These are phyloP conservation scores for Drosophila persimilis DNA, from an alignment of 1,140 invertebrate species.

Conservation along the genomic window DNA sequence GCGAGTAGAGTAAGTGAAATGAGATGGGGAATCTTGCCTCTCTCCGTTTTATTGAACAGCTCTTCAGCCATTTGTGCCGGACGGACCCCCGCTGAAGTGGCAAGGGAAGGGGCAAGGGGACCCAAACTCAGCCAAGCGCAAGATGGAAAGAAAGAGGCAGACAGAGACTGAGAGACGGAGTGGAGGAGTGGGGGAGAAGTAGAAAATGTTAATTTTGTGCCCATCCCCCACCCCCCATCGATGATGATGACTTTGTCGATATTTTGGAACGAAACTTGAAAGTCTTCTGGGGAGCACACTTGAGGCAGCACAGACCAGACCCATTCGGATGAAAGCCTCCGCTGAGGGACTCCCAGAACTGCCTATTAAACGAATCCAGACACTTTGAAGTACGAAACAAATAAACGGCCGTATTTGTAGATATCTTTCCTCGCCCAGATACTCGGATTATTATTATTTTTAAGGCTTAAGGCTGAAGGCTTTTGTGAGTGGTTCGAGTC, in stretches of 20 bases:
- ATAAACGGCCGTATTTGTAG: neutral
- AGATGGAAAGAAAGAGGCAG: constrained; percentile 5
- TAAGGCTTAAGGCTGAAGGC: constrained; percentile 1
- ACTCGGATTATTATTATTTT: constrained; percentile 3
- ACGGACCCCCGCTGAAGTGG: constrained; percentile 51
- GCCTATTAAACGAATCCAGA: too few species aligned
- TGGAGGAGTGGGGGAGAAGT: neutral
- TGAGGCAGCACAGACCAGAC: too few species aligned
- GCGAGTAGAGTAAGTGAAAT: constrained; percentile 4
- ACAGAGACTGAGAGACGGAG: constrained; percentile 1
- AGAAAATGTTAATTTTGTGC: constrained; percentile 45
- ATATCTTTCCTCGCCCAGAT: neutral
- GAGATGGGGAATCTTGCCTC: constrained; percentile 29
- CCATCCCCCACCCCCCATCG: neutral
- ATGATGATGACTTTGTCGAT: constrained; percentile 24
- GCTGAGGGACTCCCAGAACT: too few species aligned
- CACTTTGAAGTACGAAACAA: too few species aligned
- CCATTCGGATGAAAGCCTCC: too few species aligned
- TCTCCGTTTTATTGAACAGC: constrained; percentile 25
- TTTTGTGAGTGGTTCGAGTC: constrained; percentile 1
- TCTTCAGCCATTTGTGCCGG: constrained; percentile 26
- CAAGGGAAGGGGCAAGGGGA: constrained; percentile 19
- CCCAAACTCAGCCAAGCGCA: constrained; percentile 30
- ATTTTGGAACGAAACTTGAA: constrained; percentile 14
- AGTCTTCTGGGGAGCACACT: neutral